Percentiles rank a stretch among this genome's conserved stretches.
phyloP scores from a whole-genome alignment of 2,113 vertebrate species.

The Irena cyanogastra region DNA sequence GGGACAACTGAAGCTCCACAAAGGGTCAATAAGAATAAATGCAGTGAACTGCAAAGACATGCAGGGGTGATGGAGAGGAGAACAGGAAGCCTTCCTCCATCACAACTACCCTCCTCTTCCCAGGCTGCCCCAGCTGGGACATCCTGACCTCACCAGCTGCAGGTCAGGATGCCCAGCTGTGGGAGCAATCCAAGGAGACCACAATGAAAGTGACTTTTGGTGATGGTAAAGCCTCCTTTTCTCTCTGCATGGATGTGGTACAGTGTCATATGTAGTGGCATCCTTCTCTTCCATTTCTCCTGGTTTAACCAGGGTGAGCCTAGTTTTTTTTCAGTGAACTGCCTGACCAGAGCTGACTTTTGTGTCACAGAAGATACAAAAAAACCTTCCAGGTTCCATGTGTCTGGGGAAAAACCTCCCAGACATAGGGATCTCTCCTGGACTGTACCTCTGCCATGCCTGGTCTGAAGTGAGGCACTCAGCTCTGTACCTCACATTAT shows the following conservation, averaged over 20 bases:
- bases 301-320: background rate
- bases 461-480: background rate
- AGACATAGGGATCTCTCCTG: background rate
- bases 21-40: background rate
- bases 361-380: background rate
- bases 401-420: background rate
- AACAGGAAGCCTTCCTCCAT: background rate
- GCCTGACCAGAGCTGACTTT: background rate
- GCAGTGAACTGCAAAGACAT: background rate
- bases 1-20: background rate
- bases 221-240: background rate
- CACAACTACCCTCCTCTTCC: background rate
- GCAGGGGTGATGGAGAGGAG: background rate
- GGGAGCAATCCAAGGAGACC: background rate
- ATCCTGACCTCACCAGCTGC: background rate
- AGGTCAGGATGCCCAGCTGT: background rate
- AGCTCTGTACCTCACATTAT: background rate
- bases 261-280: background rate
- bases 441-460: background rate
- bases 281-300: background rate
- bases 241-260: background rate
- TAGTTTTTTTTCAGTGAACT: background rate
- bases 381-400: background rate
- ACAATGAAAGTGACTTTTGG: background rate
- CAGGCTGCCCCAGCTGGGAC: background rate